These are phyloP conservation scores for Delichon dasypus DNA, from an alignment of 2,797 vertebrate genomes.

Conservation along the genomic window DNA sequence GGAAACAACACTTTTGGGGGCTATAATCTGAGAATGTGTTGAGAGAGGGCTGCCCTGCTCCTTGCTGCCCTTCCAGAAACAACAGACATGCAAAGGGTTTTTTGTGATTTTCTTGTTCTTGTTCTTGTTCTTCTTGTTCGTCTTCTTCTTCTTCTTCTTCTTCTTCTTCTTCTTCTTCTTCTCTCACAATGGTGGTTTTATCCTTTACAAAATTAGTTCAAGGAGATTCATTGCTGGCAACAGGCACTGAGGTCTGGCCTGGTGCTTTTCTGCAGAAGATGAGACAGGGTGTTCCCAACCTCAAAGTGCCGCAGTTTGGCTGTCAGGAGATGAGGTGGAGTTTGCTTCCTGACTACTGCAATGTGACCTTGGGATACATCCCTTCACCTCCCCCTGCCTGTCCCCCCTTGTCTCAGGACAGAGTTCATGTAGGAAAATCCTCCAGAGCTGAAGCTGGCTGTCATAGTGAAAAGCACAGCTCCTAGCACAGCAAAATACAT, in stretches of 20 bases:
- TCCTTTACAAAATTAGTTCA: slow-evolving; percentile 50
- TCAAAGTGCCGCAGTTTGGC: neutral
- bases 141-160: neutral
- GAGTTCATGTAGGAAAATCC: neutral
- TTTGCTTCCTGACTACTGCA: neutral
- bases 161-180: too few relatives aligned
- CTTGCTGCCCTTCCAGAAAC: neutral
- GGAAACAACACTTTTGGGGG: neutral
- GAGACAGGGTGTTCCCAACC: slow-evolving; percentile 18
- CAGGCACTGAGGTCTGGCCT: neutral
- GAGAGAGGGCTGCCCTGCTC: neutral
- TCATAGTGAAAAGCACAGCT: neutral
- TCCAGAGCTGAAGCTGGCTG: neutral
- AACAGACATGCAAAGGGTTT: neutral
- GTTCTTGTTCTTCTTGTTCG: neutral
- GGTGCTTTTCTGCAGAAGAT: slow-evolving; percentile 23
- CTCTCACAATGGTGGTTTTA: neutral
- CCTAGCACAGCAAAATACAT: neutral
- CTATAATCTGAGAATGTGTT: neutral
- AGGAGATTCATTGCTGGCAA: slow-evolving; percentile 54
- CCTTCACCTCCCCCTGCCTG: neutral
- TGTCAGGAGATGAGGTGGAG: neutral
- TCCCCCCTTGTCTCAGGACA: neutral
- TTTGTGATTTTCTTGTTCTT: neutral
- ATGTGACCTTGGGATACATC: neutral